These are phyloP conservation scores for Morinoia aosen DNA, from an alignment of 2,888 invertebrate genomes.

Conservation along the genomic window DNA sequence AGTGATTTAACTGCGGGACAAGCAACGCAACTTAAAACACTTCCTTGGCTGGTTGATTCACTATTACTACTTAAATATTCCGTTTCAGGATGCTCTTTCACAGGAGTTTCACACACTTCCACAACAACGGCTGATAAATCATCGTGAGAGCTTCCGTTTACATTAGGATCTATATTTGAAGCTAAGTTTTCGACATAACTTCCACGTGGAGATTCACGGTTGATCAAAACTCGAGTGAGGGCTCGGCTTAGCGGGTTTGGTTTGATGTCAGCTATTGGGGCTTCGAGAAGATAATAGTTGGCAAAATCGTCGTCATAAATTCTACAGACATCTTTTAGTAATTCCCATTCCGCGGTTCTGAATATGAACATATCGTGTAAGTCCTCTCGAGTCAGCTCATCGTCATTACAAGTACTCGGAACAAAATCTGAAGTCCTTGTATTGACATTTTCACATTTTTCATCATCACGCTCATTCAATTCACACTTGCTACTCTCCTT, in stretches of 20 bases:
- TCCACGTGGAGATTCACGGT: neutral
- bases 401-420: neutral
- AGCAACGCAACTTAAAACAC: neutral
- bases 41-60: slow-evolving; percentile 29
- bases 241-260: neutral
- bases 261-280: neutral
- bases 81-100: slow-evolving; percentile 29
- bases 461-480: neutral
- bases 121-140: neutral
- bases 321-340: neutral
- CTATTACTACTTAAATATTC: slow-evolving; percentile 41
- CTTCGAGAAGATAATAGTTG: neutral
- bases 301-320: neutral
- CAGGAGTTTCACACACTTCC: slow-evolving; percentile 16
- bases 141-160: neutral
- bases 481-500: neutral
- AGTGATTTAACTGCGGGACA: neutral
- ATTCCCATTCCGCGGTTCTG: neutral
- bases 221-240: neutral
- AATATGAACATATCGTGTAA: neutral
- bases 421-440: neutral
- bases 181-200: neutral
- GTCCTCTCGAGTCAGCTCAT: neutral
- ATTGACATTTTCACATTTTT: neutral
- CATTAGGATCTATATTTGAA: neutral